Conservation (phyloP, 2,888 invertebrate species). For the Drosophila multiciliata region DNA sequence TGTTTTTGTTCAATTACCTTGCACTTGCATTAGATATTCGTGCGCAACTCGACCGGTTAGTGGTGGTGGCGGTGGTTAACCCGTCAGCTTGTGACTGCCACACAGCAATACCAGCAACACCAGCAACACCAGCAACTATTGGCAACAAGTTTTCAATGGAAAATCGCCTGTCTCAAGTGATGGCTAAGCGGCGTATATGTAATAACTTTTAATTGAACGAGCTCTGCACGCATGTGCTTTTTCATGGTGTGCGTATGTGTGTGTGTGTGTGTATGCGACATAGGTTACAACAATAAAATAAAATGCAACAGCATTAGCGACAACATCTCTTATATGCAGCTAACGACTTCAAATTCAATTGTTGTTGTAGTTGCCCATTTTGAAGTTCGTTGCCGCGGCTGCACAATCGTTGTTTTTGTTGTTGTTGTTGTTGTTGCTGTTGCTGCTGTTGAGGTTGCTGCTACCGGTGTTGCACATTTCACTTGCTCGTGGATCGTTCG, state of each 20-base stretch:
- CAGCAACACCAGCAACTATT: slow-evolving; percentile 13
- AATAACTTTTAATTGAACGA: slow-evolving; percentile 78
- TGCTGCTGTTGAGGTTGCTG: slow-evolving; percentile 19
- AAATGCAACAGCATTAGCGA: slow-evolving; percentile 36
- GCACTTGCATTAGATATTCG: slow-evolving; percentile 73
- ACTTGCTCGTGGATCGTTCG: slow-evolving; percentile 54
- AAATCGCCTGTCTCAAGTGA: slow-evolving; percentile 48
- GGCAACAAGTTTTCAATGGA: slow-evolving; percentile 59
- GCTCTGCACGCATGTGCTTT: slow-evolving; percentile 57
- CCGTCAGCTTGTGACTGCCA: slow-evolving; percentile 43
- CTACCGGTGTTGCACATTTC: slow-evolving; percentile 68
- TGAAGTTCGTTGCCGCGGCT: slow-evolving; percentile 78
- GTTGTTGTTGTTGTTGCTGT: slow-evolving; percentile 17
- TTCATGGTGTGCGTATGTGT: slow-evolving; percentile 9
- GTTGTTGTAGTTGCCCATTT: slow-evolving; percentile 43
- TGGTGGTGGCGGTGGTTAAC: slow-evolving; percentile 67
- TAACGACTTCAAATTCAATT: slow-evolving; percentile 48
- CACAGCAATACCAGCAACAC: slow-evolving; percentile 8
- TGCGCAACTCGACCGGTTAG: slow-evolving; percentile 60
- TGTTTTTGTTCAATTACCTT: slow-evolving; percentile 74
- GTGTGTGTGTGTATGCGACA: slow-evolving; percentile 32
- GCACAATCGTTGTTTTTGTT: slow-evolving; percentile 38
- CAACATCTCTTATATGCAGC: slow-evolving; percentile 53
- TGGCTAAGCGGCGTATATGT: slow-evolving; percentile 74
- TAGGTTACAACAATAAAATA: slow-evolving; percentile 51